phyloP scores from a whole-genome alignment of 1,140 invertebrate species.

The Nixonia krombeini region DNA sequence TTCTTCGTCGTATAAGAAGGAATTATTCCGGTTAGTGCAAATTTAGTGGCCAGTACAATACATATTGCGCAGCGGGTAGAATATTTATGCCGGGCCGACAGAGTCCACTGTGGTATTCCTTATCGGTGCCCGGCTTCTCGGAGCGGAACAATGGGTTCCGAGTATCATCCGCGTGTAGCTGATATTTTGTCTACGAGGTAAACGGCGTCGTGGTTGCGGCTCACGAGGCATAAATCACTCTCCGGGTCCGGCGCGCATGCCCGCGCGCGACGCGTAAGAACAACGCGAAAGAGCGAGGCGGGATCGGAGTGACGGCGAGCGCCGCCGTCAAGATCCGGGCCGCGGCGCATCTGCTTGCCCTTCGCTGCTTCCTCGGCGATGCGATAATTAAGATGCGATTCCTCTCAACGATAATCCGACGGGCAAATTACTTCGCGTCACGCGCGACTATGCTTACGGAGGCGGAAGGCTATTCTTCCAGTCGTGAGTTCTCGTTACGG shows the following conservation, averaged over 20 bases:
- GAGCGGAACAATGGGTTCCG: conserved; percentile 44
- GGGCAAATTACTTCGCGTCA: conserved; percentile 45
- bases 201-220: neutral
- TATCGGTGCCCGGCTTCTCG: conserved; percentile 8
- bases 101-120: neutral
- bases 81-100: no score
- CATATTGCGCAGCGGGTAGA: no score
- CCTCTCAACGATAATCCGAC: conserved; percentile 53
- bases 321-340: neutral
- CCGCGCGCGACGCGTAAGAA: neutral
- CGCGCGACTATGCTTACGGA: neutral
- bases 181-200: conserved; percentile 60
- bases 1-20: no score
- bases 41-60: no score
- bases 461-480: no score
- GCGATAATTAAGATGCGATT: conserved; percentile 56
- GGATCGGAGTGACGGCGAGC: neutral
- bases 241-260: neutral
- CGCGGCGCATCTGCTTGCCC: neutral
- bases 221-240: conserved; percentile 45
- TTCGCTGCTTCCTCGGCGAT: conserved; percentile 29
- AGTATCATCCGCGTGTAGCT: conserved; percentile 51
- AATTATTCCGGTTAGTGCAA: no score
- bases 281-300: neutral
- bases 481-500: neutral